Evolutionary conservation across 2,113 vertebrate genomes (phyloP), one percentile per base, ranked within the genome.

Genomic region (Lepus europaeus): DNA sequence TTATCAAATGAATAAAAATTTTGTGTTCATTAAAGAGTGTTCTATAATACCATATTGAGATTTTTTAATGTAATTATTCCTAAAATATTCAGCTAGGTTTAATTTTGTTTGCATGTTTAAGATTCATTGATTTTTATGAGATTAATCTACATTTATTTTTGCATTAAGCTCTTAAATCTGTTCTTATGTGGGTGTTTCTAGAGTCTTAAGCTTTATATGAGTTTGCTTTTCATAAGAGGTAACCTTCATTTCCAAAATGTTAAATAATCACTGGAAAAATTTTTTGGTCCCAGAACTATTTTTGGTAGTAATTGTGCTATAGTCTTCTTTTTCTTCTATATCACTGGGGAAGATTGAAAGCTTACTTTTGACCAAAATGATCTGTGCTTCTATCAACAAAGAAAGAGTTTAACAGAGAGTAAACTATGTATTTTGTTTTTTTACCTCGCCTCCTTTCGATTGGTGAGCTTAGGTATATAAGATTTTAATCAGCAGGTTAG

Each of bases 51-150:
- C 4, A 85, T 84, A 16, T 59, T 63, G 64, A 51, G 14, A 61
- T 70, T 92, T 87, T 92, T 87, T 92, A 69, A 49, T 77, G 59
- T 29, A 92, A 33, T 33, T 92, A 70, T 79, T 86, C 61, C 14
- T 87, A 36, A 93, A 93, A 51, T 72, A 8, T 19, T 11, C 36
- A 72, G 74, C 39, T 87, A 16, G 29, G 63, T 36, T 72, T 72
- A 64, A 80, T 73, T 63, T 72, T 87, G 63, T 9, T 70, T 72
- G 27, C 14, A 36, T 4, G 36, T 39, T 56, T 39, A 72, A 87
- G 29, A 79, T 64, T 63, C 49, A 31, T 72, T 78, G 23, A 16
- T 64, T 81, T 93, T 93, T 61, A 10, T 49, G 78, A 93, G 36
- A 93, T 53, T 80, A 16, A 29, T 63, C 5, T 27, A 23, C 17